A percentile compares a stretch with the other conserved stretches of the same genome.
phyloP scores from a whole-genome alignment of 1,140 invertebrate species.

The Calliphora vicina region DNA sequence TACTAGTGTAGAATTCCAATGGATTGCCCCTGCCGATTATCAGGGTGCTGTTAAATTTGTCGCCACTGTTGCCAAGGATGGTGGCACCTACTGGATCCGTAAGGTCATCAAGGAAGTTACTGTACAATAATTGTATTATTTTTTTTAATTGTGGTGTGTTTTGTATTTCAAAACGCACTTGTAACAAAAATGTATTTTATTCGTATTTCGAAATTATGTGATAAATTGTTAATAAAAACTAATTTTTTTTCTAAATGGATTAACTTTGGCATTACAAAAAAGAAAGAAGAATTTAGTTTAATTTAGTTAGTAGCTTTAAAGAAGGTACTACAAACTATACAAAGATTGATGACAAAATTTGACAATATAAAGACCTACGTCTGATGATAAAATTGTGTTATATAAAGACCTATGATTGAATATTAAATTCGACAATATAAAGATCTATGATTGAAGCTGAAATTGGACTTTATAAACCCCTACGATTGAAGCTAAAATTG shows the following conservation, averaged over 20 bases:
- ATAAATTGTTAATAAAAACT: constrained; percentile 36
- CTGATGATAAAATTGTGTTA: no score
- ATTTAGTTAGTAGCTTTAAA: no score
- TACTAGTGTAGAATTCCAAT: constrained; percentile 50
- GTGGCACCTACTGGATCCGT: constrained; percentile 63
- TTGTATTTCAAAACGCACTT: not conserved
- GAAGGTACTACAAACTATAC: no score
- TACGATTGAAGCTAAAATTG: no score
- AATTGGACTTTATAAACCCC: no score
- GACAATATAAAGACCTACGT: no score
- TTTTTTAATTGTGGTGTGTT: not conserved
- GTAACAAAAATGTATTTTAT: constrained; percentile 20
- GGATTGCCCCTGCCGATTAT: constrained; percentile 59
- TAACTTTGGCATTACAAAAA: not conserved
- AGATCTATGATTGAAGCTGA: no score
- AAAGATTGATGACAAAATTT: no score
- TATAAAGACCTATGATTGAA: no score
- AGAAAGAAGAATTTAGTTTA: no score
- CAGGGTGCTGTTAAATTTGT: constrained; percentile 61
- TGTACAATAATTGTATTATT: constrained; percentile 33
- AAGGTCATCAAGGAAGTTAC: constrained; percentile 45
- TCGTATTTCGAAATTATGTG: not conserved
- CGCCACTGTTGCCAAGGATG: constrained; percentile 62
- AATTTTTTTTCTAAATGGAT: not conserved
- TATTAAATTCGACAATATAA: no score